Percentiles rank a stretch among this genome's conserved stretches.
phyloP scores from a whole-genome alignment of 2,888 invertebrate species.

The Crepidodera aurea region DNA sequence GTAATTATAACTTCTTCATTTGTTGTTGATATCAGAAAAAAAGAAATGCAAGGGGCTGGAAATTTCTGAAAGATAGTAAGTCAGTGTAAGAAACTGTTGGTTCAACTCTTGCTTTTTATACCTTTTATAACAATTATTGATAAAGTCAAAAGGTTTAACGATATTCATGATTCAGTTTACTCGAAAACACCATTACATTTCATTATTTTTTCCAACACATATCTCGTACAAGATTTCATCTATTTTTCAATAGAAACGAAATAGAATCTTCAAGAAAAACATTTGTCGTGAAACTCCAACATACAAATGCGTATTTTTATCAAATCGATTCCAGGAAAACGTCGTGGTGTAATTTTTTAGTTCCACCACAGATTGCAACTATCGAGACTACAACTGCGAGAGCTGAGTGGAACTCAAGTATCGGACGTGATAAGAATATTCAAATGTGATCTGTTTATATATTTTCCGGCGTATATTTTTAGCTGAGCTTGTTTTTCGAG shows the following conservation, averaged over 20 bases:
- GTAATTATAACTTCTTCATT: too few relatives aligned
- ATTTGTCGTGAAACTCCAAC: not conserved
- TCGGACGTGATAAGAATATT: constrained; percentile 28
- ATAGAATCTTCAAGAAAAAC: not conserved
- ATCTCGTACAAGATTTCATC: too few relatives aligned
- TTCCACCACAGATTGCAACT: constrained; percentile 24
- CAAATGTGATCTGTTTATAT: constrained; percentile 18
- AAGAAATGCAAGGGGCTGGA: too few relatives aligned
- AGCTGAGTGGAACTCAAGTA: constrained; percentile 20
- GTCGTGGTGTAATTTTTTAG: not conserved
- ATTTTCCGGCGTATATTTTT: constrained; percentile 1
- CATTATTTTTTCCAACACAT: too few relatives aligned
- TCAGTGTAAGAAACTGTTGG: too few relatives aligned
- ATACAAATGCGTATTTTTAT: constrained; percentile 16
- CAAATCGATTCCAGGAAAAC: not conserved
- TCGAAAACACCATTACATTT: too few relatives aligned
- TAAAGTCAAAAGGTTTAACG: too few relatives aligned
- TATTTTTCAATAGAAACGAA: not conserved
- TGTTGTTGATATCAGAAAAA: too few relatives aligned
- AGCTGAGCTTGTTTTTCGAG: not conserved
- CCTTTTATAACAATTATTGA: too few relatives aligned
- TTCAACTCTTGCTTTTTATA: too few relatives aligned
- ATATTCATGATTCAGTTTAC: too few relatives aligned
- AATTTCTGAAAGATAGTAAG: too few relatives aligned
- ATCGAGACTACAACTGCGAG: constrained; percentile 18